Base-by-base conservation (phyloP, 2,888 invertebrate genomes). In the Drosophila longiperda region DNA sequence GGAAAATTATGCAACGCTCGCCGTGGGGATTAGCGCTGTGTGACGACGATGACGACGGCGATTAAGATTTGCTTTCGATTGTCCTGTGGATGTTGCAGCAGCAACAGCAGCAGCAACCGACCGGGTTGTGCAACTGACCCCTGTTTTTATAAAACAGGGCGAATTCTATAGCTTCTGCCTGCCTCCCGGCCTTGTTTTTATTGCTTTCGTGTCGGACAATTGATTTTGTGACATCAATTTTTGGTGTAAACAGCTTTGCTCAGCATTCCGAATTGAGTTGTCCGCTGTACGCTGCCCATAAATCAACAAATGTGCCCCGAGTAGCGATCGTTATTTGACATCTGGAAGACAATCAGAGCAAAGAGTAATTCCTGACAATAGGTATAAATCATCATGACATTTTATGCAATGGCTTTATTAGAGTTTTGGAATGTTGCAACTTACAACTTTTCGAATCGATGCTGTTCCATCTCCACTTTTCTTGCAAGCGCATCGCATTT, bases 151-250 rank as follows among this genome's bases (percentile, higher is more conserved):
- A 52, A 52, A 45, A 36, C 29, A 59, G 32, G 65, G 57, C 48
- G 38, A 55, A 48, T 55, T 45, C 29, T 15, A 33, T 7, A 6
- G 17, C 33, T 40, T 32, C 55, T 23, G 48, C 36, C 45, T 42
- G 54, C 29, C 6, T 36, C 23, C 20, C 7, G 32, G 33, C 29
- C 63, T 74, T 83, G 84, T 79, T 87, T 83, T 89, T 89, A 83
- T 85, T 89, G 84, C 83, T 50, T 62, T 73, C 55, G 78, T 76
- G 84, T 83, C 71, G 87, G 75, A 85, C 85, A 85, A 89, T 85
- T 85, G 85, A 85, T 89, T 83, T 70, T 74, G 82, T 89, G 89
- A 86, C 85, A 87, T 83, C 71, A 77, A 81, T 89, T 45, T 85
- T 85, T 57, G 63, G 58, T 89, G 89, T 86, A 86, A 86, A 89